A percentile compares a stretch with the other conserved stretches of the same genome.
phyloP scores from a whole-genome alignment of 2,113 vertebrate genomes.

The Pungitius pungitius region DNA sequence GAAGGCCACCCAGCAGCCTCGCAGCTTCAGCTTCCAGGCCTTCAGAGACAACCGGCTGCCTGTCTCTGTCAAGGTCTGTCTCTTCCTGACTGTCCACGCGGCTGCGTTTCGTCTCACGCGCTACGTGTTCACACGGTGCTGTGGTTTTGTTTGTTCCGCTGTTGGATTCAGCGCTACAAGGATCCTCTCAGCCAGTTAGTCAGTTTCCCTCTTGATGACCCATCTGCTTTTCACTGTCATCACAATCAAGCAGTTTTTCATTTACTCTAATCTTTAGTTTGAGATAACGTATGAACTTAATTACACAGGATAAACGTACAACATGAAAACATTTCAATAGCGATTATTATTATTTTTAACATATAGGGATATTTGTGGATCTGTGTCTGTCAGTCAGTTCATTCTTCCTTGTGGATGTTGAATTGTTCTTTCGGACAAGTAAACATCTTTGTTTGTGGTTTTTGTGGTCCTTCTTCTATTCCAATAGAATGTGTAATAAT shows the following conservation, averaged over 20 bases:
- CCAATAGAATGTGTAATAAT: background rate
- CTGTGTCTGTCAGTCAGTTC: background rate
- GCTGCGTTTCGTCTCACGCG: constrained; percentile 28
- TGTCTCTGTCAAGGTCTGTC: constrained; percentile 92
- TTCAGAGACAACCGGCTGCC: constrained; percentile 94
- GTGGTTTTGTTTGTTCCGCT: constrained; percentile 30
- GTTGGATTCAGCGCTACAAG: constrained; percentile 33
- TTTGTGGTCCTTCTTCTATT: background rate
- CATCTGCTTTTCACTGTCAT: too few species aligned
- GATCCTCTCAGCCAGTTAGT: constrained; percentile 26
- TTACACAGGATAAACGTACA: background rate
- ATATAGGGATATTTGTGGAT: background rate
- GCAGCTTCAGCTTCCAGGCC: constrained; percentile 94
- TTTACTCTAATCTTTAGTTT: background rate
- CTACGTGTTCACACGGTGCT: constrained; percentile 17
- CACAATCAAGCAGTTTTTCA: constrained; percentile 10
- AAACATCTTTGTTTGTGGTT: background rate
- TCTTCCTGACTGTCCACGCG: background rate
- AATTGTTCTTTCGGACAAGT: background rate
- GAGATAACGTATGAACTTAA: background rate
- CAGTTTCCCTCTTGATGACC: constrained; percentile 20
- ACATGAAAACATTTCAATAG: background rate
- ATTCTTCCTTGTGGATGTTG: constrained; percentile 1
- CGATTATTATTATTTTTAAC: background rate
- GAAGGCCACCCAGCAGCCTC: constrained; percentile 92